Base-by-base conservation (phyloP, 2,113 vertebrate genomes). In the Mormoops blainvillei region DNA sequence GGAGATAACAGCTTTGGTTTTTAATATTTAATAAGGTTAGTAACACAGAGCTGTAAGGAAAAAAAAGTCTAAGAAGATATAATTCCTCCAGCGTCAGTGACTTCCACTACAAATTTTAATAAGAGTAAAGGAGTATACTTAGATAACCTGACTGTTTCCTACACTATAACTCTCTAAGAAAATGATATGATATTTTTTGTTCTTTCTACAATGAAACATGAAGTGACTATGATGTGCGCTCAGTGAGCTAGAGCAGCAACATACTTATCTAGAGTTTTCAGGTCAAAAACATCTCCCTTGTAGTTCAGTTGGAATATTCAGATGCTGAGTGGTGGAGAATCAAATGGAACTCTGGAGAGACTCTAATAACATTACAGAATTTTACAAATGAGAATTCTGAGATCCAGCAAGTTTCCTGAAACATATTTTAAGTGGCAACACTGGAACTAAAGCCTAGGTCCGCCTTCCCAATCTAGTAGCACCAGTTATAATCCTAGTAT, bases 1-100 rank as follows among this genome's bases (percentile, higher is more conserved):
- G 13, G 89, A 13, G 58, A 89, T 89, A 96, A 87, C 1, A 96
- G 71, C 80, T 96, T 93, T 95, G 97, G 92, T 80, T 98, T 96
- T 56, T 58, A 93, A 97, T 54, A 91, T 24, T 93, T 92, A 94
- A 96, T 94, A 67, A 84, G 97, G 94, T 82, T 73, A 86, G 93
- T 73, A 97, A 97, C 24, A 95, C 10, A 28, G 38, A 86, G 58
- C 58, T 97, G 73, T 91, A 94, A 97, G 92, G 67, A 93, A 97
- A 98, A 48, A 28, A 61, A 95, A 50, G 56, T 63, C 33, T 90
- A 93, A 76, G 48, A 95, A 97, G 61, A 88, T 36, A 28, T 50
- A 97, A 93, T 95, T 97, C 36, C 80, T 97, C 65, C 36, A 82
- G 77, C 96, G 24, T 71, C 96, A 96, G 84, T 82, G 86, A 77